phyloP scores from a whole-genome alignment of 1,140 invertebrate species.

The Platorchestia sp. region DNA sequence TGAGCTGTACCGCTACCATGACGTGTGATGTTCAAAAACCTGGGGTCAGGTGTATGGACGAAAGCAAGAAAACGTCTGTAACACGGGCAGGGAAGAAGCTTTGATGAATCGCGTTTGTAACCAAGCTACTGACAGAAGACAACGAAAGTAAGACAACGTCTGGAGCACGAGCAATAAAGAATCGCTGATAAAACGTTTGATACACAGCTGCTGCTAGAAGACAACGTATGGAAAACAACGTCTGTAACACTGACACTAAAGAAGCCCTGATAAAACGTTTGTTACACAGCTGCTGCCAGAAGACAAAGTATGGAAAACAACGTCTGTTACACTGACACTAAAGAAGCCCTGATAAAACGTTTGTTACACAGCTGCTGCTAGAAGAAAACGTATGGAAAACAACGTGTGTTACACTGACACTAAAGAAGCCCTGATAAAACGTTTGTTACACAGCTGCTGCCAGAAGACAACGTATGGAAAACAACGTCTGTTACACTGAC shows the following conservation, averaged over 20 bases:
- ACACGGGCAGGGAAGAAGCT: too few relatives aligned
- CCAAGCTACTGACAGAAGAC: background rate
- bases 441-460: background rate
- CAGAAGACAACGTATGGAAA: background rate
- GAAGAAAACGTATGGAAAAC: too few relatives aligned
- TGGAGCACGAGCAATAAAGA: background rate
- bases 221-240: background rate
- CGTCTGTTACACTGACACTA: background rate
- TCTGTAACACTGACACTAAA: background rate
- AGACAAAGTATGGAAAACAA: background rate
- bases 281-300: background rate
- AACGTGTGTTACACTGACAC: background rate
- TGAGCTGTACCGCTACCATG: too few relatives aligned
- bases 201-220: background rate
- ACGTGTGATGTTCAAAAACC: too few relatives aligned
- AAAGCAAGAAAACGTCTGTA: too few relatives aligned
- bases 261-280: background rate
- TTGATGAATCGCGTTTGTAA: too few relatives aligned
- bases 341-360: background rate
- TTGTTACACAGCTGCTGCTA: too few relatives aligned
- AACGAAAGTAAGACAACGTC: background rate
- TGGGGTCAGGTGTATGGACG: too few relatives aligned
- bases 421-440: background rate
- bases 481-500: background rate
- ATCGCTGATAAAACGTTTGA: background rate